A percentile compares a stretch with the other conserved stretches of the same genome.
Conservation (phyloP, 2,888 invertebrate species). For the Aleiodes leptofemur region DNA sequence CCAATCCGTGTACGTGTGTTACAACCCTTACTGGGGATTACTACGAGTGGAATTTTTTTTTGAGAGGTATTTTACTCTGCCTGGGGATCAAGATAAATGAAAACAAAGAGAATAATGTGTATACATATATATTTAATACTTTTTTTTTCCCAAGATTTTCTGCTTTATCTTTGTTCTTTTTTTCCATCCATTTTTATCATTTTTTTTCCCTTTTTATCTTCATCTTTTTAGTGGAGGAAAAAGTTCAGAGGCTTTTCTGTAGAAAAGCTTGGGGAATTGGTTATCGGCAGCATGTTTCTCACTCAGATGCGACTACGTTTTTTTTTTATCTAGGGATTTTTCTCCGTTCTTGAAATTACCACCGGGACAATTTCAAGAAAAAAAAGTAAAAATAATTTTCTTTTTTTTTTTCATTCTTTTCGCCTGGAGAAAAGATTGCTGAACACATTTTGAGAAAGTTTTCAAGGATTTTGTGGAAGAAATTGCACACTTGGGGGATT, state of each 20-base stretch:
- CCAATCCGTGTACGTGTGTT: constrained; percentile 37
- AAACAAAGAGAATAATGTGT: constrained; percentile 24
- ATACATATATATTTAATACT: constrained; percentile 4
- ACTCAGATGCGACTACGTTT: too few relatives aligned
- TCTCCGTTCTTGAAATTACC: not conserved
- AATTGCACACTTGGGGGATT: too few relatives aligned
- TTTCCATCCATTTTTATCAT: not conserved
- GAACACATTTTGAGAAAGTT: too few relatives aligned
- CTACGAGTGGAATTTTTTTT: constrained; percentile 29
- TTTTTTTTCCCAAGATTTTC: too few relatives aligned
- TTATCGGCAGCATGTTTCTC: constrained; percentile 19
- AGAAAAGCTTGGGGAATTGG: constrained; percentile 3
- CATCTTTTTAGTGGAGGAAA: not conserved
- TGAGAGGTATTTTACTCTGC: constrained; percentile 8
- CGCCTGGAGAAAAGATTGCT: too few relatives aligned
- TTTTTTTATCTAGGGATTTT: not conserved
- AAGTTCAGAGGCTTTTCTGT: not conserved
- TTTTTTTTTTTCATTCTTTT: too few relatives aligned
- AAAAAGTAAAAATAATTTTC: not conserved
- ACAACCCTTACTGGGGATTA: constrained; percentile 44
- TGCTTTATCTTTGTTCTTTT: constrained; percentile 2
- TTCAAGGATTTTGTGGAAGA: too few relatives aligned
- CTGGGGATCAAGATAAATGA: constrained; percentile 20
- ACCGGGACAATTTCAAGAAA: not conserved
- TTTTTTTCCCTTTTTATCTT: not conserved